Base-by-base conservation (phyloP, 2,797 vertebrate genomes). In the Meriones psammophilus region DNA sequence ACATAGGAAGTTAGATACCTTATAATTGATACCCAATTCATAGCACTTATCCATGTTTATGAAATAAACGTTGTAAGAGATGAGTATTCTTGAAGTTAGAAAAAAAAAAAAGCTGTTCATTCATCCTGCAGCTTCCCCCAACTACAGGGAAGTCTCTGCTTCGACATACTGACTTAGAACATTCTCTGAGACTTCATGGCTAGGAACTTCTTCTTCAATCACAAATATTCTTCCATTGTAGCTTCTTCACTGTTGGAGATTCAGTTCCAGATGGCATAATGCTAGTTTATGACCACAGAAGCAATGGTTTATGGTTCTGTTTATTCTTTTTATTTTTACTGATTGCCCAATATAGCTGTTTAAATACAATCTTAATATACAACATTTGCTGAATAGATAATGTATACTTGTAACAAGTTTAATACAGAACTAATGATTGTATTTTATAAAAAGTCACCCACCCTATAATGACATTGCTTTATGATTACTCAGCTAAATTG, bases 201-300 rank as follows among this genome's bases (percentile, higher is more conserved):
- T 13, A 13, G 15, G 9, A 77, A 92, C 13, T 1, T 84, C 33
- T 87, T 76, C 42, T 87, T 76, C 42, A 73, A 66, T 36, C 74
- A 91, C 77, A 95, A 91, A 84, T 93, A 95, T 90, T 90, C n/a
- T 96, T 69, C 20, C 4, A 81, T 88, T 12, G 73, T 50, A 86
- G 13, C 28, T 92, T 74, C 36, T 60, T 87, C 14, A 79, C 7
- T 76, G 17, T 54, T 94, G 26, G 26, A 73, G 4, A 86, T 90
- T 94, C 36, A 90, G n/a, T 88, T 89, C 42, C 13, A 62, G 28
- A 84, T 76, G 18, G 1, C n/a, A 30, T 14, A 66, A 28, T 46
- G 2, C 15, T 93, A 85, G 88, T 85, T 64, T 83, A 46, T 71
- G 20, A 91, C n/a, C 54, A 50, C 56, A 56, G 69, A 77, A 54